Evolutionary conservation across 2,888 invertebrate species (phyloP), one percentile per base, ranked within the genome.

Genomic region (Caenorhabditis virilis): DNA sequence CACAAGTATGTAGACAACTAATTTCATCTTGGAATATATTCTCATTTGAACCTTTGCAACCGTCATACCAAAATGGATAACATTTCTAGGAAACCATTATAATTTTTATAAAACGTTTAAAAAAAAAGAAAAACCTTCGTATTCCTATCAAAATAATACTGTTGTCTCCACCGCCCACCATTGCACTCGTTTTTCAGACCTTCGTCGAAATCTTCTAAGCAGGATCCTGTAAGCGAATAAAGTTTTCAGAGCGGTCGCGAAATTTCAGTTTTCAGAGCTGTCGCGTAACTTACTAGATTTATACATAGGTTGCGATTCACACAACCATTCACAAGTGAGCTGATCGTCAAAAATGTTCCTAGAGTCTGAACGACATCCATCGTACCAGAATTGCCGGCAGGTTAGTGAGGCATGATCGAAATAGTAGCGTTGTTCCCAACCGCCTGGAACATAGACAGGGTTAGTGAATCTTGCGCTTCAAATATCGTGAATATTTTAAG

Each of bases 311-410:
- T 76, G 77, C 16, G 75, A 69, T 55, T 82, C 80, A 50, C 82
- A 82, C 22, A 82, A 60, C 80, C 79, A 82, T 52, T 82, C 77
- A 53, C 82, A 82, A 15, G 78, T 80, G 36, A 78, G 61, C 38
- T 74, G 58, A 52, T 82, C 82, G 22, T 78, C 78, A 57, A 82
- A 82, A 41, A 79, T 70, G 62, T 82, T 82, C 16, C 79, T 58
- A 7, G 74, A 75, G 47, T 60, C 72, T 22, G 69, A 67, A 11
- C 69, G 74, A 55, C 81, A 80, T 7, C 79, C 74, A 48, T 78
- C 81, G 54, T 74, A 80, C 77, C 75, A 76, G 41, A 74, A 77
- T 52, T 67, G 73, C 13, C 73, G 59, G 35, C 80, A 82, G 23
- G 78, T 79, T 50, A 78, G 61, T 11, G 76, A 75, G 18, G 73